Percentiles rank a stretch among this genome's conserved stretches.
Conservation (phyloP, 2,113 vertebrate genomes). For the Chloebia gouldiae region DNA sequence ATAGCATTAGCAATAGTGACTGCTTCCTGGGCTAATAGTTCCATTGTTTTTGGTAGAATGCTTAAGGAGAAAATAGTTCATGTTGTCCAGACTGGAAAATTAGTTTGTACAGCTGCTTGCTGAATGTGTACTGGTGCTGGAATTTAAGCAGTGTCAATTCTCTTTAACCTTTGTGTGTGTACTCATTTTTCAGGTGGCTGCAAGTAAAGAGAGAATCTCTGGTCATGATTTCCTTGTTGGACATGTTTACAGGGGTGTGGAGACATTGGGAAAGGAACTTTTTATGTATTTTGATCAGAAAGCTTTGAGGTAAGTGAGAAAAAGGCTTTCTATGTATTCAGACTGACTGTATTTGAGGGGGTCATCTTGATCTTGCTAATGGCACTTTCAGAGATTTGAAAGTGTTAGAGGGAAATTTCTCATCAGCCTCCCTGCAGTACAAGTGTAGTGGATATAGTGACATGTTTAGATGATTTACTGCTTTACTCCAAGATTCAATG, state of each 20-base stretch:
- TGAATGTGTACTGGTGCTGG: background rate
- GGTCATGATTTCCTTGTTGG: constrained; percentile 55
- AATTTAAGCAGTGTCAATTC: background rate
- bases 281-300: constrained; percentile 88
- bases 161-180: background rate
- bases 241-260: constrained; percentile 76
- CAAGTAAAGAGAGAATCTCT: constrained; percentile 6
- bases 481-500: background rate
- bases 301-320: constrained; percentile 80
- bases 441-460: background rate
- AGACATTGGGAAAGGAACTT: constrained; percentile 92
- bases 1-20: background rate
- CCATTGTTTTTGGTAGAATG: background rate
- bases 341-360: background rate
- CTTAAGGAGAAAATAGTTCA: background rate
- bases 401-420: background rate
- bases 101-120: background rate
- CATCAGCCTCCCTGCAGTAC: background rate
- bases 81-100: background rate
- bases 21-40: background rate
- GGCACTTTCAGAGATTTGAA: background rate
- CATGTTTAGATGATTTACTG: background rate
- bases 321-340: background rate
- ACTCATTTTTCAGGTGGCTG: constrained; percentile 39
- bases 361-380: background rate